These are phyloP conservation scores for Wasmannia auropunctata DNA, from an alignment of 1,140 invertebrate species.

Conservation along the genomic window DNA sequence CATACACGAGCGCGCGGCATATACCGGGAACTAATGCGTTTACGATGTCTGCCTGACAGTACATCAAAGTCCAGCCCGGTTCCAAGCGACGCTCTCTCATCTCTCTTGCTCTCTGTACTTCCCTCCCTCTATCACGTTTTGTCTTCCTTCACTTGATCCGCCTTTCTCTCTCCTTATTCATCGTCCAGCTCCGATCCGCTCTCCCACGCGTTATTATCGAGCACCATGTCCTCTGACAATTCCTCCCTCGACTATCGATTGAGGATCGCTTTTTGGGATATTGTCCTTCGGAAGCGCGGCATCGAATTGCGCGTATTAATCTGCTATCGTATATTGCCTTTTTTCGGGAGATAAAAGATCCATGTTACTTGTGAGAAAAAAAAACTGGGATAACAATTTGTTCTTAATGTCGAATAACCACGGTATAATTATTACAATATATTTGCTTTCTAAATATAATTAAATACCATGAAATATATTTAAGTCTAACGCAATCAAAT, in stretches of 20 bases:
- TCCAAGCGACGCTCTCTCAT: slow-evolving; percentile 48
- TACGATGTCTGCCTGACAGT: slow-evolving; percentile 80
- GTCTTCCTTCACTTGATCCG: slow-evolving; percentile 21
- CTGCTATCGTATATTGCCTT: neutral
- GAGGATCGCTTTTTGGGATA: neutral
- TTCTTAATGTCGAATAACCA: neutral
- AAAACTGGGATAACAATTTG: neutral
- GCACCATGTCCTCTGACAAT: slow-evolving; percentile 15
- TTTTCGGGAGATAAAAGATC: neutral
- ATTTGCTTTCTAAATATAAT: neutral
- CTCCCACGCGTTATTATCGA: slow-evolving; percentile 61
- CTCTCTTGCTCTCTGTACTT: slow-evolving; percentile 31
- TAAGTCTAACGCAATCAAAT: neutral
- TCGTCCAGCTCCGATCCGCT: slow-evolving; percentile 42
- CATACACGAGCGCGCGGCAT: slow-evolving; percentile 37
- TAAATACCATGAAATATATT: neutral
- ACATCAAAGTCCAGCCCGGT: slow-evolving; percentile 78
- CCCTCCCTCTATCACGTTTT: slow-evolving; percentile 26
- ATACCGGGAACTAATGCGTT: slow-evolving; percentile 78
- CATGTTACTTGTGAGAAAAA: neutral
- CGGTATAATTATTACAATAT: neutral
- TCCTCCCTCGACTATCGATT: slow-evolving; percentile 47
- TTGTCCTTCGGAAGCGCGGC: neutral
- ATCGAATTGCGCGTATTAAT: slow-evolving; percentile 12
- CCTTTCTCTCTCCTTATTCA: slow-evolving; percentile 34